These are phyloP conservation scores for Heliornis fulica DNA, from an alignment of 2,113 vertebrate species.

Conservation along the genomic window DNA sequence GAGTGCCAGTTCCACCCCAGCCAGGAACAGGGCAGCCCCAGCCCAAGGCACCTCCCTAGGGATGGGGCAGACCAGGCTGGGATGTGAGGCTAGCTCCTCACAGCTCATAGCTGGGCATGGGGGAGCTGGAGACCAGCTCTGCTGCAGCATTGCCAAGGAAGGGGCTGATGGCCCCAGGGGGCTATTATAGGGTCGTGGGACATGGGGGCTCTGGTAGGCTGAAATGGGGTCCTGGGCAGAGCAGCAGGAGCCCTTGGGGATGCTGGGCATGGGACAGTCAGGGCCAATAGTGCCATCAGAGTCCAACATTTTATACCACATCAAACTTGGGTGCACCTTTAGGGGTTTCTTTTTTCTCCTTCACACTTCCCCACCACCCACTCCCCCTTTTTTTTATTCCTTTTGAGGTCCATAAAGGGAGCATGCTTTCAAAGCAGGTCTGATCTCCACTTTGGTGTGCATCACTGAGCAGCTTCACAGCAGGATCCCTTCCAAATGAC, in stretches of 20 bases:
- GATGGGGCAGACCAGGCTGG: background rate
- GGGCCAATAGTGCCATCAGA: background rate
- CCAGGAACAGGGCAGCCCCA: background rate
- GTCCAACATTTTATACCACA: background rate
- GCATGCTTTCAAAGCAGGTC: background rate
- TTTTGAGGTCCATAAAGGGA: background rate
- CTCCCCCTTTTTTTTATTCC: background rate
- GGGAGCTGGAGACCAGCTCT: background rate
- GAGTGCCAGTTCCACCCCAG: background rate
- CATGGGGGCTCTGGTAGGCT: fast-evolving
- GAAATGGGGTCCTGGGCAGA: background rate
- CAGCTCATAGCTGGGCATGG: background rate
- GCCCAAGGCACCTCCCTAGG: background rate
- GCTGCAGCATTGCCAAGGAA: background rate
- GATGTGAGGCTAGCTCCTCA: background rate
- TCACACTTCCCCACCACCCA: too few species aligned
- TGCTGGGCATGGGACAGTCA: background rate
- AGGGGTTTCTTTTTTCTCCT: too few species aligned
- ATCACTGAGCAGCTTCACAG: background rate
- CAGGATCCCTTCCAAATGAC: background rate
- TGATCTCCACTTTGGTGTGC: background rate
- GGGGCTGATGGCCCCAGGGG: too few species aligned
- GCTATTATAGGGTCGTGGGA: background rate
- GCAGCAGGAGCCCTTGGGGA: background rate
- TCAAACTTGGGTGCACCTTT: background rate